Evolutionary conservation across 2,113 vertebrate genomes (phyloP).

Genomic region (Piaya cayana): DNA sequence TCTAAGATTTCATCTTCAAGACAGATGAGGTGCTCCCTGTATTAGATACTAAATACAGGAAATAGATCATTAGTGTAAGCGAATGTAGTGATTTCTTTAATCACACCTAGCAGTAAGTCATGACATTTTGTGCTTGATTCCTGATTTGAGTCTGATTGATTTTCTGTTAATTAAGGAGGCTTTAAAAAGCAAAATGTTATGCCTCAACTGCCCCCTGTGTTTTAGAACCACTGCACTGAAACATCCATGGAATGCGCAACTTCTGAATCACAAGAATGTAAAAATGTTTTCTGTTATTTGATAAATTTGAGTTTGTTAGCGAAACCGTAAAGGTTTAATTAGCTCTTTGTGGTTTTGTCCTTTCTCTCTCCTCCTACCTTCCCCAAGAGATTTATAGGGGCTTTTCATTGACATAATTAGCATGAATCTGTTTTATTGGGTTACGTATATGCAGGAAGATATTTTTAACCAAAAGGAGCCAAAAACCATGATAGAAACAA

Average conservation of each 20-base stretch:
- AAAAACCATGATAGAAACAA: conserved; percentile 65
- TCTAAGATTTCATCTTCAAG: background rate
- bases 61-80: background rate
- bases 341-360: conserved; percentile 43
- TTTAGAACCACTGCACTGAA: background rate
- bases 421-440: conserved; percentile 64
- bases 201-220: background rate
- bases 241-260: background rate
- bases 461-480: conserved; percentile 60
- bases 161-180: background rate
- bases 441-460: conserved; percentile 65
- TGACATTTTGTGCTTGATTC: background rate
- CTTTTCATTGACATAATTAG: conserved; percentile 67
- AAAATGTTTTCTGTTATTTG: conserved; percentile 1
- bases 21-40: background rate
- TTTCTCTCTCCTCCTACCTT: conserved; percentile 26
- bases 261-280: background rate
- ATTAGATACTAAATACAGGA: background rate
- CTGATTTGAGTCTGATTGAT: background rate
- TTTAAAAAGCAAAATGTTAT: background rate
- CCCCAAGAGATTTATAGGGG: conserved; percentile 48
- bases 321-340: conserved; percentile 52
- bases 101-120: background rate
- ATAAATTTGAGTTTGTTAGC: conserved; percentile 24
- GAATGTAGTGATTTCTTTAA: background rate